Conservation (phyloP, 2,888 invertebrate genomes). For the Epirrhoe tristata region DNA sequence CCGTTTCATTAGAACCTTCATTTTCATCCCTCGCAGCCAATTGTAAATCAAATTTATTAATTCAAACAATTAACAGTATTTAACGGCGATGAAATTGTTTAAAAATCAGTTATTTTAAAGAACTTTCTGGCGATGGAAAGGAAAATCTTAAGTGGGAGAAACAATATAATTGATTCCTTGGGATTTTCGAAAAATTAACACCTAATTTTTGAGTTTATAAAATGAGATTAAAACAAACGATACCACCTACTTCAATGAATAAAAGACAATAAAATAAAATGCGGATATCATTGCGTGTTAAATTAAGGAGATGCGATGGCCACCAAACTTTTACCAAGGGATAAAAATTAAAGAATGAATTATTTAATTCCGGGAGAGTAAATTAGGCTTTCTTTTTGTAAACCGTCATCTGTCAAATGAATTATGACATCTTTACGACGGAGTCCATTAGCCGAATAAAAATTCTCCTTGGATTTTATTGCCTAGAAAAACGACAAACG, state of each 20-base stretch:
- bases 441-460: slow-evolving; percentile 66
- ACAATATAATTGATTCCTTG: slow-evolving; percentile 21
- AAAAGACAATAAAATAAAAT: slow-evolving; percentile 32
- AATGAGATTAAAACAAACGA: neutral
- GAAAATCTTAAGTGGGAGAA: slow-evolving; percentile 11
- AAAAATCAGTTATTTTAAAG: slow-evolving; percentile 42
- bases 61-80: slow-evolving; percentile 69
- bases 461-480: slow-evolving; percentile 56
- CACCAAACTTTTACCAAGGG: slow-evolving; percentile 49
- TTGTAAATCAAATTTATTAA: slow-evolving; percentile 68
- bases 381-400: slow-evolving; percentile 60
- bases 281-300: slow-evolving; percentile 40
- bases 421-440: slow-evolving; percentile 65
- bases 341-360: slow-evolving; percentile 61
- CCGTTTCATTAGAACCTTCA: slow-evolving; percentile 61
- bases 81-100: slow-evolving; percentile 54
- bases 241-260: slow-evolving; percentile 1
- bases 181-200: slow-evolving; percentile 2
- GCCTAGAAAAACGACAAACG: slow-evolving; percentile 43
- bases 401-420: slow-evolving; percentile 69
- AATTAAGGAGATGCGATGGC: slow-evolving; percentile 47
- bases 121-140: slow-evolving; percentile 30
- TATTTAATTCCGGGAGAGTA: slow-evolving; percentile 59
- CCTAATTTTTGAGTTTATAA: neutral
- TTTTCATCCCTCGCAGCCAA: slow-evolving; percentile 60